phyloP scores from a whole-genome alignment of 1,140 invertebrate species.

The Homarus americanus region DNA sequence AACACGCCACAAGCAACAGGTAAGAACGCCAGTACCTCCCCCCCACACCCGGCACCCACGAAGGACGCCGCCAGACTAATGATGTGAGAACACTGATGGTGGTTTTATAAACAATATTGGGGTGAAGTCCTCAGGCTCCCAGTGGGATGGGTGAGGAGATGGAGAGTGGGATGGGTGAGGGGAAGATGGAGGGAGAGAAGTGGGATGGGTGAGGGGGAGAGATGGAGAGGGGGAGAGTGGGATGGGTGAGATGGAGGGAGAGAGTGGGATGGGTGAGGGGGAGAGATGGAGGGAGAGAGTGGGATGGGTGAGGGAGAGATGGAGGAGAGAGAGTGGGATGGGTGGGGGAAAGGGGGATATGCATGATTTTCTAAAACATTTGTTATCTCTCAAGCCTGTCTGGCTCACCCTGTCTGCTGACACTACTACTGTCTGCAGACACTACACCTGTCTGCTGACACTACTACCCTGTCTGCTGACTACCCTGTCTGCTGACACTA shows the following conservation, averaged over 20 bases:
- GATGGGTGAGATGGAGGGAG: background rate
- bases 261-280: background rate
- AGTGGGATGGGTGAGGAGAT: background rate
- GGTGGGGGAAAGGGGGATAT: no score
- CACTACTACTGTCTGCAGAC: background rate
- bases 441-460: no score
- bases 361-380: background rate
- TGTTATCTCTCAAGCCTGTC: background rate
- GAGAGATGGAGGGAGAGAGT: background rate
- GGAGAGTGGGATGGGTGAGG: background rate
- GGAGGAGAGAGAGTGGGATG: background rate
- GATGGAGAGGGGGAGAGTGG: background rate
- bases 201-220: background rate
- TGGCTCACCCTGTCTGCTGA: no score
- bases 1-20: background rate
- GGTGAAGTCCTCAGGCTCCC: background rate
- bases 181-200: background rate
- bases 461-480: no score
- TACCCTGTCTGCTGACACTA: no score
- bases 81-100: background rate
- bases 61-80: background rate
- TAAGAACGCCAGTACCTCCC: background rate
- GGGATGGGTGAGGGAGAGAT: background rate
- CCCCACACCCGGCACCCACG: background rate
- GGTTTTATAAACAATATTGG: constrained; percentile 11